These are phyloP conservation scores for Drosophila stalkeri DNA, from an alignment of 2,888 invertebrate genomes.

Conservation along the genomic window DNA sequence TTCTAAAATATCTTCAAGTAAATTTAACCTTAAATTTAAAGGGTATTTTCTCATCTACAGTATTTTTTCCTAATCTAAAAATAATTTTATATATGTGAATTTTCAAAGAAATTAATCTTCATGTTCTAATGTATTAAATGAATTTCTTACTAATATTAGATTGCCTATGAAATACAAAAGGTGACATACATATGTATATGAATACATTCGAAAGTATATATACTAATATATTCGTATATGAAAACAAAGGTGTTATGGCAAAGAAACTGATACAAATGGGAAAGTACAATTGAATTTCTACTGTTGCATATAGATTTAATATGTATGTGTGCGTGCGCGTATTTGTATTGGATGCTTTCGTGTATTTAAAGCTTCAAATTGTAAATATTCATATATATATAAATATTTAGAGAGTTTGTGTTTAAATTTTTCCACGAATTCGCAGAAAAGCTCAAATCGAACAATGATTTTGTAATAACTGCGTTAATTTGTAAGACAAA, in stretches of 20 bases:
- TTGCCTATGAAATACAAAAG: background rate
- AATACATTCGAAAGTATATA: background rate
- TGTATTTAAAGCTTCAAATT: background rate
- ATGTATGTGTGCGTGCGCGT: background rate
- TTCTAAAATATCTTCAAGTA: background rate
- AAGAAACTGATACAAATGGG: background rate
- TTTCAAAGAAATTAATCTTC: background rate
- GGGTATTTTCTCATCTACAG: background rate
- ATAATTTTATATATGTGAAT: background rate
- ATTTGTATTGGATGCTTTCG: background rate
- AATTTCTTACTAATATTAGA: background rate
- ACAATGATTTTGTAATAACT: conserved; percentile 22
- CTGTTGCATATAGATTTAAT: background rate
- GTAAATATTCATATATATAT: background rate
- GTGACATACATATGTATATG: background rate
- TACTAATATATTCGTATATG: background rate
- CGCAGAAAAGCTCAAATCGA: conserved; percentile 40
- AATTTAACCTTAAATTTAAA: background rate
- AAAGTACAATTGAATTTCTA: background rate
- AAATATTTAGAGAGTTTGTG: no score
- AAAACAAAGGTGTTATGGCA: background rate
- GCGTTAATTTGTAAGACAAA: conserved; percentile 45
- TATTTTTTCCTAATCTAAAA: background rate
- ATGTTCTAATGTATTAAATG: background rate
- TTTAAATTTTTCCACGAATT: conserved; percentile 35